These are phyloP conservation scores for Neuroterus valhalla DNA, from an alignment of 1,140 invertebrate genomes.

Conservation along the genomic window DNA sequence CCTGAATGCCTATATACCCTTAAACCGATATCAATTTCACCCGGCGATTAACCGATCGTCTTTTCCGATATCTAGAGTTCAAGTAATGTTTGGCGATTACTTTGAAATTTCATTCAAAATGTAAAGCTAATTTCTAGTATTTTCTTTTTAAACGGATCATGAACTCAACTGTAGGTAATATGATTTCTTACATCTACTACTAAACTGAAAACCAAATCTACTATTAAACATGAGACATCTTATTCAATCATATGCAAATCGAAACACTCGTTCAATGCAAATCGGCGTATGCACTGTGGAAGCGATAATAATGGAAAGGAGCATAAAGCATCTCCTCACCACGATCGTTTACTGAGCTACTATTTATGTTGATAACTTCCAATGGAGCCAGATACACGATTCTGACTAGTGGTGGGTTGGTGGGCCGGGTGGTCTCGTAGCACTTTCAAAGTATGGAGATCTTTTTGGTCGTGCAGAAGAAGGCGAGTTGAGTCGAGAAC, in stretches of 20 bases:
- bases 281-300: conserved; percentile 4
- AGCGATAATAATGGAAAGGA: conserved; percentile 52
- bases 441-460: conserved; percentile 67
- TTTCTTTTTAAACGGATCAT: no score
- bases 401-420: conserved; percentile 54
- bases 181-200: no score
- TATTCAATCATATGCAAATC: not conserved
- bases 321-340: conserved; percentile 49
- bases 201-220: no score
- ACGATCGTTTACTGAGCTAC: conserved; percentile 53
- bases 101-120: not conserved
- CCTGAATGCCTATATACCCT: conserved; percentile 50
- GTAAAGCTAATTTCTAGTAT: not conserved
- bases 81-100: not conserved
- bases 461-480: conserved; percentile 62
- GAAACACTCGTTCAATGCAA: conserved; percentile 9
- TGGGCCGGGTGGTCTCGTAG: conserved; percentile 57
- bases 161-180: no score
- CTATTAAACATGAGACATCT: not conserved
- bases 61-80: not conserved
- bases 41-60: conserved; percentile 9
- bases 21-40: conserved; percentile 55
- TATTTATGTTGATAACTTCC: conserved; percentile 70
- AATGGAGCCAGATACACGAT: conserved; percentile 64
- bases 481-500: conserved; percentile 68